Conservation (phyloP, 2,797 vertebrate genomes). For the Pristis pectinata region DNA sequence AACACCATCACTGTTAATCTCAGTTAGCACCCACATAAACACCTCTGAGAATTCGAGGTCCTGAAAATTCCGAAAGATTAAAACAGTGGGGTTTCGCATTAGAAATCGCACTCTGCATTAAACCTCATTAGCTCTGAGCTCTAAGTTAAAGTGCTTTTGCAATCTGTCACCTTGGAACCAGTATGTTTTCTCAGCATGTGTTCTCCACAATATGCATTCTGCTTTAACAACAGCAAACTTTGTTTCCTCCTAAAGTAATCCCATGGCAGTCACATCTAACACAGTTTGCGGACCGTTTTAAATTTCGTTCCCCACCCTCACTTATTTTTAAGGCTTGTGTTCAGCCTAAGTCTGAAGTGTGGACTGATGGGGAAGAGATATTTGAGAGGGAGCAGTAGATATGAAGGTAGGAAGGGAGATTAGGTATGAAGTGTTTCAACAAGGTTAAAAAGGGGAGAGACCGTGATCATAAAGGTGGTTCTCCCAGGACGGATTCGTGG, state of each 20-base stretch:
- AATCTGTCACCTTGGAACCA: background rate
- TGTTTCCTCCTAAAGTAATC: background rate
- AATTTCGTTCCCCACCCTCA: background rate
- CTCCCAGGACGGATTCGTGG: too few species aligned
- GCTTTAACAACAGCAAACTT: background rate
- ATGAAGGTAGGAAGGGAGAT: too few species aligned
- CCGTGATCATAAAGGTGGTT: too few species aligned
- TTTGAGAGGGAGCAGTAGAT: too few species aligned
- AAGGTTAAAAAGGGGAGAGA: too few species aligned
- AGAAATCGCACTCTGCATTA: background rate
- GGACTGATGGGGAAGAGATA: too few species aligned
- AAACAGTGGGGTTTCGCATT: background rate
- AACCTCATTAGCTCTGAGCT: background rate
- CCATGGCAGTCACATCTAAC: background rate
- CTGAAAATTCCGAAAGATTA: background rate
- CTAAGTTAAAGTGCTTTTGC: constrained; percentile 22
- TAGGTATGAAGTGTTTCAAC: too few species aligned
- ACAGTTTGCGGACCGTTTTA: too few species aligned
- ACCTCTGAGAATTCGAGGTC: background rate
- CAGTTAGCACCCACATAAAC: background rate
- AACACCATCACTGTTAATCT: background rate
- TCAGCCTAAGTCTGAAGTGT: background rate
- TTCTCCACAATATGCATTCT: background rate
- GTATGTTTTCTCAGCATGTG: constrained; percentile 17
- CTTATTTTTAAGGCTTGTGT: background rate